Percentiles rank a stretch among this genome's conserved stretches.
phyloP scores from a whole-genome alignment of 2,888 invertebrate species.

The Margaritifera margaritifera region DNA sequence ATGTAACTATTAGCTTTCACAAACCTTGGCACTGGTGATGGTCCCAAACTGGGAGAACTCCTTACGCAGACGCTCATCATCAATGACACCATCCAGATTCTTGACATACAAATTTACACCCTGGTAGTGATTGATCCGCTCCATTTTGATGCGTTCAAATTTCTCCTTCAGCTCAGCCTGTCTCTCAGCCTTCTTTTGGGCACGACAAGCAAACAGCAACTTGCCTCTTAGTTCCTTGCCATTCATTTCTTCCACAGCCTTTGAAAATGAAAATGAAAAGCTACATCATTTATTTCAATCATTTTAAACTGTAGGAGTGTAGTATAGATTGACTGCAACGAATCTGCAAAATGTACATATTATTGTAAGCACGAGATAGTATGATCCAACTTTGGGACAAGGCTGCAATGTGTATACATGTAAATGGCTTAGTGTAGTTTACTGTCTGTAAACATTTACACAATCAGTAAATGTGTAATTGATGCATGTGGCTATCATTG shows the following conservation, averaged over 20 bases:
- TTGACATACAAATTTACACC: conserved; percentile 99
- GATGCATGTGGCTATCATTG: too few species aligned
- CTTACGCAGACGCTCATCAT: conserved; percentile 95
- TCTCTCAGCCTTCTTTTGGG: conserved; percentile 98
- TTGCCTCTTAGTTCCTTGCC: conserved; percentile 78
- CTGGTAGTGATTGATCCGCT: conserved; percentile 85
- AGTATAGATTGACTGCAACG: too few species aligned
- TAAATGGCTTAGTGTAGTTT: too few species aligned
- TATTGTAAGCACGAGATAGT: too few species aligned
- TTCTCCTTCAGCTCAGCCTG: conserved; percentile 96
- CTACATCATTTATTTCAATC: too few species aligned
- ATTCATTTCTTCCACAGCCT: conserved; percentile 91
- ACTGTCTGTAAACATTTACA: too few species aligned
- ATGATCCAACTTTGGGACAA: too few species aligned
- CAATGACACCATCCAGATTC: conserved; percentile 97
- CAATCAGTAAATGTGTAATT: too few species aligned
- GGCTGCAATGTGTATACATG: too few species aligned
- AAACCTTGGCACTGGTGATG: conserved; percentile 96
- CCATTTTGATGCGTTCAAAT: conserved; percentile 95
- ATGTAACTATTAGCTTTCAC: background rate
- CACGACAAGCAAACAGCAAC: conserved; percentile 92
- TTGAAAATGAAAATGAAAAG: too few species aligned
- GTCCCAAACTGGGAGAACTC: conserved; percentile 97
- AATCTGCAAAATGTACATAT: too few species aligned
- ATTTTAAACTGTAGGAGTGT: too few species aligned